Evolutionary conservation across 2,797 vertebrate species (phyloP).

Genomic region (Gephyroberyx darwinii): DNA sequence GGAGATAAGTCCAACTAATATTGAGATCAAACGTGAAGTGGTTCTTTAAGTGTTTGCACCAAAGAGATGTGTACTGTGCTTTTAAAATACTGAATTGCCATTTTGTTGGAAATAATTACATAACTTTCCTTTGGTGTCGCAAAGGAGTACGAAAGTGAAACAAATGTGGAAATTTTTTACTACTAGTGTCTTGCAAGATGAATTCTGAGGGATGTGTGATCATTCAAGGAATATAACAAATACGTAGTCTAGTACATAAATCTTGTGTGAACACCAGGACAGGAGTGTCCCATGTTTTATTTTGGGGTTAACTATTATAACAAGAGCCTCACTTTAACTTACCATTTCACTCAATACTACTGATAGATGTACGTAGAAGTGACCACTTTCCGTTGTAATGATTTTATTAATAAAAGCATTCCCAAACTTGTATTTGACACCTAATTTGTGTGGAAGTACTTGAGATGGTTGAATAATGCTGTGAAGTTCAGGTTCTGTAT

Average conservation of each 20-base stretch:
- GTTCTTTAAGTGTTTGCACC: slow-evolving; percentile 37
- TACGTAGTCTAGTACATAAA: too few relatives aligned
- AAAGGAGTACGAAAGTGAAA: slow-evolving; percentile 8
- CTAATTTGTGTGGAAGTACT: too few relatives aligned
- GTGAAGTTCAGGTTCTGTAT: neutral
- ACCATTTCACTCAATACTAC: slow-evolving; percentile 16
- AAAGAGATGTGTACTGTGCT: neutral
- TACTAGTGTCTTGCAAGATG: neutral
- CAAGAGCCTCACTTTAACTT: slow-evolving; percentile 3
- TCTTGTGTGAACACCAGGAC: too few relatives aligned
- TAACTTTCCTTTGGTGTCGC: slow-evolving; percentile 6
- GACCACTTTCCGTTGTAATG: neutral
- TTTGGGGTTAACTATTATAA: neutral
- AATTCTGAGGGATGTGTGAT: neutral
- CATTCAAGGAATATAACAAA: neutral
- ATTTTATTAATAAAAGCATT: slow-evolving; percentile 47
- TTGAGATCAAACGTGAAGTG: neutral
- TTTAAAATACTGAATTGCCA: neutral
- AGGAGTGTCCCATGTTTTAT: neutral
- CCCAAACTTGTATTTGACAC: neutral
- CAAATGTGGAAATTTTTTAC: slow-evolving; percentile 5
- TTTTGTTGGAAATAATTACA: neutral
- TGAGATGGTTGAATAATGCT: neutral
- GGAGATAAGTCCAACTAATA: slow-evolving; percentile 13
- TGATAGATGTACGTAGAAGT: slow-evolving; percentile 20